These are phyloP conservation scores for Phylloscopus collybita DNA, from an alignment of 2,797 vertebrate species.

Conservation along the genomic window DNA sequence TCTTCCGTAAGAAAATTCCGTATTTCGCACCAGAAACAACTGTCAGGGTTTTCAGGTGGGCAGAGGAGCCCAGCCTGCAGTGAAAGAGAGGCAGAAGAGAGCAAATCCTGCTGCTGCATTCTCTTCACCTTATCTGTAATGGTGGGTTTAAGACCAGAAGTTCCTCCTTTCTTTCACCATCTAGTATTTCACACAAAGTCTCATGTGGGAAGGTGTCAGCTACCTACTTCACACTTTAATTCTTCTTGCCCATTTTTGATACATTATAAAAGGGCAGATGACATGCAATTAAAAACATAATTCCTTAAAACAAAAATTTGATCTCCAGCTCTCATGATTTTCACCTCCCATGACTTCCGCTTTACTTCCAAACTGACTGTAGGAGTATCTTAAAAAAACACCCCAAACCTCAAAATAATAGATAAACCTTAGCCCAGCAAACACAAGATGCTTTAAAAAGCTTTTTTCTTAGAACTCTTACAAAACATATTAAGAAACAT, in stretches of 20 bases:
- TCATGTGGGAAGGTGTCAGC: neutral
- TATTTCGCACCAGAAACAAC: neutral
- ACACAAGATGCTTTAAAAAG: neutral
- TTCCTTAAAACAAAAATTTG: neutral
- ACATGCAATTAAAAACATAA: neutral
- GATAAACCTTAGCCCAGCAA: neutral
- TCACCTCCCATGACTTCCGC: neutral
- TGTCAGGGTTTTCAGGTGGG: neutral
- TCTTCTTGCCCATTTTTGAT: neutral
- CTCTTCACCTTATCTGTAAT: neutral
- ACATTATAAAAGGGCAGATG: neutral
- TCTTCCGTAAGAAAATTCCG: accelerated
- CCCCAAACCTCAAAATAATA: neutral
- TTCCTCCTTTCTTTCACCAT: neutral
- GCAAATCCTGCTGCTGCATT: neutral
- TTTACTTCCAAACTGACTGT: neutral
- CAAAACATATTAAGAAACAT: neutral
- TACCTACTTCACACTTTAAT: neutral
- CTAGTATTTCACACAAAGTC: neutral
- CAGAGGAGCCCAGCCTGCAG: neutral
- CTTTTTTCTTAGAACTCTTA: neutral
- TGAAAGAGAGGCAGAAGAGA: neutral
- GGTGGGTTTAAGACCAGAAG: neutral
- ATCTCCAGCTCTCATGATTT: neutral
- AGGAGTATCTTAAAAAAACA: neutral